Conservation (phyloP, 2,113 vertebrate species). For the Tenrec ecaudatus region DNA sequence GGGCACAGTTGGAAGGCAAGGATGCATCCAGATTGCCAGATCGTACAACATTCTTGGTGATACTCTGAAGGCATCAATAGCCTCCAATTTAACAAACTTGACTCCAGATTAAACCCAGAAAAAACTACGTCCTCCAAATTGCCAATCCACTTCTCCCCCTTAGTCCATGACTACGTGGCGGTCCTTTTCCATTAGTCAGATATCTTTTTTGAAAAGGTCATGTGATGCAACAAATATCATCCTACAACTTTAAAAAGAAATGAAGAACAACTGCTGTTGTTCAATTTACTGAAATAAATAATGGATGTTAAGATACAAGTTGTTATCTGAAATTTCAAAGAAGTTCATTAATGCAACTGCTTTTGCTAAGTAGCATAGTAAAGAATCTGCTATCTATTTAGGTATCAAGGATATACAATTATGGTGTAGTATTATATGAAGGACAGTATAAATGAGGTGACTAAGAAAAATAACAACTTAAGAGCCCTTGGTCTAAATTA, state of each 20-base stretch:
- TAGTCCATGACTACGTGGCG: neutral
- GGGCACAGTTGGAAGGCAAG: neutral
- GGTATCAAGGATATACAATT: neutral
- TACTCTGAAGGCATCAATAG: neutral
- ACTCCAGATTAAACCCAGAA: neutral
- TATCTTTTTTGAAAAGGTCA: slow-evolving; percentile 4
- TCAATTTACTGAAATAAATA: slow-evolving; percentile 15
- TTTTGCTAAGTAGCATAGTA: neutral
- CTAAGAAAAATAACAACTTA: slow-evolving; percentile 11
- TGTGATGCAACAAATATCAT: neutral
- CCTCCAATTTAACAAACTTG: neutral
- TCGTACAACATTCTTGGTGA: neutral
- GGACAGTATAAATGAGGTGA: slow-evolving; percentile 33
- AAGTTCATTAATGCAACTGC: neutral
- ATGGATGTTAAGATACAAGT: neutral
- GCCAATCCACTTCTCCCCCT: neutral
- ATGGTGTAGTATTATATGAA: neutral
- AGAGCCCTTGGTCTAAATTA: neutral
- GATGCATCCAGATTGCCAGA: neutral
- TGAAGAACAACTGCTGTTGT: neutral
- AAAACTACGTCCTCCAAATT: neutral
- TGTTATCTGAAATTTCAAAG: slow-evolving; percentile 12
- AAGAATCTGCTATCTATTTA: neutral
- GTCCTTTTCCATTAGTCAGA: slow-evolving; percentile 16
- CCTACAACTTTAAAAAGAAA: neutral